Conservation (phyloP, 1,140 invertebrate genomes). For the Palaemon carinicauda region DNA sequence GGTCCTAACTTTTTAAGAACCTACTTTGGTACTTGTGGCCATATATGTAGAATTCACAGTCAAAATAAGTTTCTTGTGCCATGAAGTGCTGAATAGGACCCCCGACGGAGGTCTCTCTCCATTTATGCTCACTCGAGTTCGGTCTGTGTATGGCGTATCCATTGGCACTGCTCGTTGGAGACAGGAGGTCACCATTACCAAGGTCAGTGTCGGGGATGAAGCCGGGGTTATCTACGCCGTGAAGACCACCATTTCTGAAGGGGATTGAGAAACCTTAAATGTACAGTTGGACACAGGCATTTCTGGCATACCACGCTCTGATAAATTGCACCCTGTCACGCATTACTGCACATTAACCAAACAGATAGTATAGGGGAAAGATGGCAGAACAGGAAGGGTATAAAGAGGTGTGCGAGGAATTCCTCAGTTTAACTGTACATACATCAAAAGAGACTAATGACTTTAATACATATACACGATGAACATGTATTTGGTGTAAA, state of each 20-base stretch:
- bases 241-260: background rate
- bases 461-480: too few relatives aligned
- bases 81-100: slow-evolving; percentile 53
- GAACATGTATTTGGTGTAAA: too few relatives aligned
- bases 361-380: too few relatives aligned
- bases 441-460: too few relatives aligned
- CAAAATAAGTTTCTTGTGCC: slow-evolving; percentile 63
- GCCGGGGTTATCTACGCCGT: slow-evolving; percentile 27
- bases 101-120: slow-evolving; percentile 19
- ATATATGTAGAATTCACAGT: slow-evolving; percentile 63
- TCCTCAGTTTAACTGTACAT: too few relatives aligned
- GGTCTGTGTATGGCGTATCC: background rate
- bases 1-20: slow-evolving; percentile 20
- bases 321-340: too few relatives aligned
- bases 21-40: slow-evolving; percentile 64
- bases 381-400: too few relatives aligned
- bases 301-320: too few relatives aligned
- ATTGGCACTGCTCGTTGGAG: background rate
- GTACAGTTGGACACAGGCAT: too few relatives aligned
- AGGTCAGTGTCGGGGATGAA: slow-evolving; percentile 16
- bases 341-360: too few relatives aligned
- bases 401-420: too few relatives aligned
- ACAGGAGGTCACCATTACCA: background rate
- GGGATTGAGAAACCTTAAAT: too few relatives aligned
- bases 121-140: slow-evolving; percentile 18